Evolutionary conservation across 2,113 vertebrate species (phyloP).

Genomic region (Melanostigma gelatinosum): DNA sequence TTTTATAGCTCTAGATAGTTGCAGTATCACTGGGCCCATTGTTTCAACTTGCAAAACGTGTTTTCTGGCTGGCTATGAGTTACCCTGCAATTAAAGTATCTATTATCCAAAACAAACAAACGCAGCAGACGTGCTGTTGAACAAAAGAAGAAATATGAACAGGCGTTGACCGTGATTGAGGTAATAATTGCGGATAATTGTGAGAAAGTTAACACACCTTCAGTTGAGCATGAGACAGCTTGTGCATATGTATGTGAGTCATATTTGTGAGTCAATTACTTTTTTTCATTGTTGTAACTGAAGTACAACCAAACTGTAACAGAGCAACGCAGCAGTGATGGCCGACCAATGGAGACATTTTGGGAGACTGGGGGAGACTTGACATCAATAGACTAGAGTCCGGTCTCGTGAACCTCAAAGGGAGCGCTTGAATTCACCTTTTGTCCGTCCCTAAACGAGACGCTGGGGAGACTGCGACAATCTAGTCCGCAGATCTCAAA

Average conservation of each 20-base stretch:
- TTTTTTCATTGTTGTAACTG: not conserved
- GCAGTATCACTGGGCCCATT: not conserved
- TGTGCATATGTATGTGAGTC: not conserved
- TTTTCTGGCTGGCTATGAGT: conserved; percentile 14
- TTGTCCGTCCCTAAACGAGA: conserved; percentile 78
- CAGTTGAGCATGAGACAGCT: not conserved
- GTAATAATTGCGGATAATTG: conserved; percentile 7
- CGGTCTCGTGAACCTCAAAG: conserved; percentile 78
- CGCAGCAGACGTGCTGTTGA: not conserved
- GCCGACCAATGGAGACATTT: conserved; percentile 65
- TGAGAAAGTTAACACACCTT: conserved; percentile 31
- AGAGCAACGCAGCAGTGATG: conserved; percentile 1
- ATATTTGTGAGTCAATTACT: not conserved
- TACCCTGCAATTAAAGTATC: conserved; percentile 25
- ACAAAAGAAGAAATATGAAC: not conserved
- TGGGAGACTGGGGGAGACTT: conserved; percentile 54
- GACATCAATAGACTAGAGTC: conserved; percentile 70
- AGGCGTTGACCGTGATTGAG: conserved; percentile 5
- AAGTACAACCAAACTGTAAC: conserved; percentile 7
- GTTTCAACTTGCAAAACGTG: conserved; percentile 23
- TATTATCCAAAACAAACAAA: conserved; percentile 25
- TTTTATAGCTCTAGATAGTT: not conserved
- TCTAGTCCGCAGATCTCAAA: conserved; percentile 78
- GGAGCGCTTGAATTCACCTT: conserved; percentile 78
- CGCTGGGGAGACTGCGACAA: conserved; percentile 76